Base-by-base conservation (phyloP, 1,140 invertebrate species). In the Orius insidiosus region DNA sequence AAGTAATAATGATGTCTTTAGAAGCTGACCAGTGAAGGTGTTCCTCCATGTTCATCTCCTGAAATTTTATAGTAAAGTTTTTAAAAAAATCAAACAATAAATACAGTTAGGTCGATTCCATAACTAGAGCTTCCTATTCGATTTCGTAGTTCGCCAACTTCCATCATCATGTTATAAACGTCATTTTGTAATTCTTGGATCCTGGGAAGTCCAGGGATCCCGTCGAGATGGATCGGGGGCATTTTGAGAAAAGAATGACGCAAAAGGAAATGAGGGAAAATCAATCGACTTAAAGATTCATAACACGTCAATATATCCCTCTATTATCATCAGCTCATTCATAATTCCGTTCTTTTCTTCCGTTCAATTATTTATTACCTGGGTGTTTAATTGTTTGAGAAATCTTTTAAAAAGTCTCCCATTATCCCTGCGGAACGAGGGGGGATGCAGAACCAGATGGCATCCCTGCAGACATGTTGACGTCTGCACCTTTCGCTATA, bases 31-130 rank as follows among this genome's bases (percentile, higher is more conserved):
- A 94, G 59, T 96, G 92, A 14, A 95, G 89, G 85, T 0, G 85
- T 93, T 0, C 88, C 88, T 1, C 88, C 87, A 55, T 76, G 75
- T 89, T 90, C 74, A 89, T 85, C 55, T 94, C 89, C 59, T 85
- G 18, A 15, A 38, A 38, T 32, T 24, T 31, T 5, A 19, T 16
- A 34, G 7, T 35, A 10, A 37, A 48, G 19, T 38, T 38, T 11
- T 40, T 2, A 38, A 6, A 6, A 13, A 8, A 38, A n/a, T 5
- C 9, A 38, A 24, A 24, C 7, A 7, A 4, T 24, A 4, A 24
- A 3, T 24, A 24, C 24, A 24, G 24, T 24, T 24, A 24, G 24
- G 24, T 24, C 24, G 7, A 24, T 24, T 24, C 24, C 24, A 24
- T 24, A 24, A 7, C 7, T 24, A 7, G 24, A 24, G 24, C 24